Evolutionary conservation across 2,113 vertebrate genomes (phyloP).

Genomic region (Gila orcuttii): DNA sequence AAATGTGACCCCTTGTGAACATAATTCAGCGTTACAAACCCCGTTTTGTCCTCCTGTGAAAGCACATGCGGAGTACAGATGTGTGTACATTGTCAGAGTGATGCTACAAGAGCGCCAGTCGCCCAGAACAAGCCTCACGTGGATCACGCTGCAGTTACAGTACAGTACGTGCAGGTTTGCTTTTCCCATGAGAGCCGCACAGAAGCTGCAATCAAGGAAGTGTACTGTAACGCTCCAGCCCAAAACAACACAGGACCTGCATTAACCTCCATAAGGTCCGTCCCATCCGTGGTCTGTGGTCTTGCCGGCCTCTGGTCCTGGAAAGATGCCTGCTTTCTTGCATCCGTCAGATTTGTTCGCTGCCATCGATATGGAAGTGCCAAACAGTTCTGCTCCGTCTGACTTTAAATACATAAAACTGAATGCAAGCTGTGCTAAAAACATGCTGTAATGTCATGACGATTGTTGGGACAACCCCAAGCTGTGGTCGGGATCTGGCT

Average conservation of each 20-base stretch:
- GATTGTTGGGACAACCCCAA: neutral
- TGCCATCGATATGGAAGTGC: neutral
- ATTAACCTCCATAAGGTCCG: constrained; percentile 36
- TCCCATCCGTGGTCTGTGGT: constrained; percentile 14
- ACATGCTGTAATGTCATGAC: neutral
- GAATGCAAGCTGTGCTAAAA: neutral
- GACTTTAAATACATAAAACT: constrained; percentile 10
- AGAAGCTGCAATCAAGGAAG: constrained; percentile 32
- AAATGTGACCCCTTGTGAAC: constrained; percentile 33
- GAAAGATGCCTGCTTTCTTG: constrained; percentile 11
- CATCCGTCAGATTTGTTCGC: constrained; percentile 2
- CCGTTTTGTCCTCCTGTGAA: neutral
- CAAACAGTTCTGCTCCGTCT: constrained; percentile 5
- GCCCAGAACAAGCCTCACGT: constrained; percentile 28
- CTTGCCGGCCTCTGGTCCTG: constrained; percentile 2
- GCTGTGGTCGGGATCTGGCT: neutral
- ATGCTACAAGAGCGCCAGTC: constrained; percentile 11
- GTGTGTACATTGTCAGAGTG: constrained; percentile 29
- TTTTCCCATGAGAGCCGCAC: constrained; percentile 41
- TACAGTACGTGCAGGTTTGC: neutral
- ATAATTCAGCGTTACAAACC: neutral
- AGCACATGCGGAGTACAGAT: constrained; percentile 44
- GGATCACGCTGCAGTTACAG: neutral
- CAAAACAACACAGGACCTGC: constrained; percentile 37
- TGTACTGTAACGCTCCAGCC: neutral